Conservation (phyloP, 2,888 invertebrate species). For the Pediacus dermestoides region DNA sequence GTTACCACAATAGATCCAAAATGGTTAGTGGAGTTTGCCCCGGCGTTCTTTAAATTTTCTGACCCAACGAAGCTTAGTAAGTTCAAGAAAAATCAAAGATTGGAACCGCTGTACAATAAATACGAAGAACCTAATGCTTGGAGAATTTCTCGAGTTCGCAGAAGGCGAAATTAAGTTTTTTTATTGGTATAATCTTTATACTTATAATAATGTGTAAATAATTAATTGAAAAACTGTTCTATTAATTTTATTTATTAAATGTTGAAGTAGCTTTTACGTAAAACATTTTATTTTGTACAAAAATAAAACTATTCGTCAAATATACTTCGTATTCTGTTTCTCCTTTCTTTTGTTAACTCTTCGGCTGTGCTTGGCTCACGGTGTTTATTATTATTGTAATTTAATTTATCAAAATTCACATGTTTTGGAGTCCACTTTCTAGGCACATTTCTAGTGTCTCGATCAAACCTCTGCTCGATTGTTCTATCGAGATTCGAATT, state of each 20-base stretch:
- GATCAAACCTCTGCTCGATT: background rate
- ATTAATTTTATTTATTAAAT: no score
- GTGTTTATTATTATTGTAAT: slow-evolving; percentile 1
- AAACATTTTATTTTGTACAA: no score
- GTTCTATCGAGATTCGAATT: background rate
- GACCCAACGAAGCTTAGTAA: slow-evolving; percentile 98
- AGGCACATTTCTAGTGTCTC: no score
- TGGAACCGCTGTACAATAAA: slow-evolving; percentile 97
- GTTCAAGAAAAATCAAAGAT: slow-evolving; percentile 97
- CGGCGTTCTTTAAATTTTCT: slow-evolving; percentile 98
- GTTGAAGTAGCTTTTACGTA: no score
- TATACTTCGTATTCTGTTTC: background rate
- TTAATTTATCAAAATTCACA: slow-evolving; percentile 1
- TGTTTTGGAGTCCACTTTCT: background rate
- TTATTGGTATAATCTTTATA: slow-evolving; percentile 1
- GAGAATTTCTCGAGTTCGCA: slow-evolving; percentile 91
- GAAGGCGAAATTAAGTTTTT: slow-evolving; percentile 72
- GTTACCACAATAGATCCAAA: slow-evolving; percentile 96
- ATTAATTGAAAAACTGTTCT: slow-evolving; percentile 9
- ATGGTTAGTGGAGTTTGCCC: slow-evolving; percentile 99
- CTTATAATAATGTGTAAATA: slow-evolving; percentile 10
- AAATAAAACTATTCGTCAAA: no score
- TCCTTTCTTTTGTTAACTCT: background rate
- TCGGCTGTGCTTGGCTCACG: background rate
- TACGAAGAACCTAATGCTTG: slow-evolving; percentile 99